phyloP scores from a whole-genome alignment of 2,888 invertebrate genomes.

The Ctenicera cuprea region DNA sequence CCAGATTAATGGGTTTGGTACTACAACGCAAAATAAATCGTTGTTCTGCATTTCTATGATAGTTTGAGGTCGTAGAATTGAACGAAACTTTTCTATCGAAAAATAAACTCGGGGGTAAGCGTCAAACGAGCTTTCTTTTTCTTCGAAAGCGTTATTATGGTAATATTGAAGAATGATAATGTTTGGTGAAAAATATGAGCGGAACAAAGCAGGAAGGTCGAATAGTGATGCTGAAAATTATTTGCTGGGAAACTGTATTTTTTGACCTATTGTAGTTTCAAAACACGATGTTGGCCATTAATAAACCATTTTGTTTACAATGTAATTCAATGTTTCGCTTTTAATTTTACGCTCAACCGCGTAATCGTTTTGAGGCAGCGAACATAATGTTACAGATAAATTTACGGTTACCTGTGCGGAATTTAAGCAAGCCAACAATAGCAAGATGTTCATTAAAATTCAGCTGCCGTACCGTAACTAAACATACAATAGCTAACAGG shows the following conservation, averaged over 20 bases:
- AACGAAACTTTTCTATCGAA: slow-evolving; percentile 11
- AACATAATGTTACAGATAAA: slow-evolving; percentile 41
- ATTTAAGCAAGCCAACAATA: slow-evolving; percentile 43
- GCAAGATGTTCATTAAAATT: slow-evolving; percentile 44
- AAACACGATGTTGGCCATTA: neutral
- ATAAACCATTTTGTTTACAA: slow-evolving; percentile 1
- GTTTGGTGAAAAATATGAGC: neutral
- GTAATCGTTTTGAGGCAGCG: slow-evolving; percentile 29
- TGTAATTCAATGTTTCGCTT: slow-evolving; percentile 10
- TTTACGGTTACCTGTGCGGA: slow-evolving; percentile 41
- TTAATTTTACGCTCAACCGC: slow-evolving; percentile 30
- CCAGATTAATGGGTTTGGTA: slow-evolving; percentile 51
- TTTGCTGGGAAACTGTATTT: no score
- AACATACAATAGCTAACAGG: slow-evolving; percentile 45
- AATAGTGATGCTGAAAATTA: no score
- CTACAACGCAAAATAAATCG: slow-evolving; percentile 52
- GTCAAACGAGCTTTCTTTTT: neutral
- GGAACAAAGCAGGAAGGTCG: no score
- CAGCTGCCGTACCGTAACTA: slow-evolving; percentile 37
- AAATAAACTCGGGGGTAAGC: neutral
- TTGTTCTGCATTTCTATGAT: slow-evolving; percentile 50
- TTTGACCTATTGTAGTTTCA: no score
- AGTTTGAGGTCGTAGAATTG: slow-evolving; percentile 24
- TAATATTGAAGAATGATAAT: neutral
- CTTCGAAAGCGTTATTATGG: neutral